Percentiles rank a stretch among this genome's conserved stretches.
Evolutionary conservation across 2,888 invertebrate genomes (phyloP).

Genomic region (Trichopria drosophilae): DNA sequence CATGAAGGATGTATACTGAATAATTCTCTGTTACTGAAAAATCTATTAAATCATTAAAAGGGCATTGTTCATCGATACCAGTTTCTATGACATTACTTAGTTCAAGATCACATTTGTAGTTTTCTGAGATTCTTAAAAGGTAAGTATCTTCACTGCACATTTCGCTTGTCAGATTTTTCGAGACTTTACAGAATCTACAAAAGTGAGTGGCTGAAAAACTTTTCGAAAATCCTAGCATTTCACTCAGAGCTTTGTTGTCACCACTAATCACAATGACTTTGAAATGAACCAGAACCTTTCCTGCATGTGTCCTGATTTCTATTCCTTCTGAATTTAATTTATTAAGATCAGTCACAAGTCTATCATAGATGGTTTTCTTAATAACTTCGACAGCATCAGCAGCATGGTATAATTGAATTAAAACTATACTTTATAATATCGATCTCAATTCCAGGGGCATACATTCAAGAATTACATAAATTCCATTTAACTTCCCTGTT

Average conservation of each 20-base stretch:
- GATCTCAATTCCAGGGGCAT: conserved; percentile 22
- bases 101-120: conserved; percentile 6
- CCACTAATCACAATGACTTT: conserved; percentile 24
- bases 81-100: conserved; percentile 1
- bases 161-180: conserved; percentile 1
- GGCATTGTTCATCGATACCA: conserved; percentile 10
- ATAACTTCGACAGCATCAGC: conserved; percentile 18
- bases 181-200: conserved; percentile 24
- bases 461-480: conserved; percentile 20
- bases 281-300: conserved; percentile 23
- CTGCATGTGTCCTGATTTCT: conserved; percentile 2
- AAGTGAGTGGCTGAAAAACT: conserved; percentile 18
- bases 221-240: conserved; percentile 27
- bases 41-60: conserved; percentile 15
- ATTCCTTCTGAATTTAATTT: conserved; percentile 30
- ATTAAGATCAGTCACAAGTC: conserved; percentile 23
- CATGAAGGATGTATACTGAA: conserved; percentile 23
- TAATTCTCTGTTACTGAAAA: conserved; percentile 14
- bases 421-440: conserved; percentile 29
- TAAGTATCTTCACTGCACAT: conserved; percentile 7
- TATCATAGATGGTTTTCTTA: conserved; percentile 12
- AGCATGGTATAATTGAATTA: conserved; percentile 27
- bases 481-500: conserved; percentile 27
- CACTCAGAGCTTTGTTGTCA: conserved; percentile 29
- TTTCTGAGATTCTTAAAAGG: conserved; percentile 4